Evolutionary conservation across 2,888 invertebrate species (phyloP).

Genomic region (Sipunculus nudus): DNA sequence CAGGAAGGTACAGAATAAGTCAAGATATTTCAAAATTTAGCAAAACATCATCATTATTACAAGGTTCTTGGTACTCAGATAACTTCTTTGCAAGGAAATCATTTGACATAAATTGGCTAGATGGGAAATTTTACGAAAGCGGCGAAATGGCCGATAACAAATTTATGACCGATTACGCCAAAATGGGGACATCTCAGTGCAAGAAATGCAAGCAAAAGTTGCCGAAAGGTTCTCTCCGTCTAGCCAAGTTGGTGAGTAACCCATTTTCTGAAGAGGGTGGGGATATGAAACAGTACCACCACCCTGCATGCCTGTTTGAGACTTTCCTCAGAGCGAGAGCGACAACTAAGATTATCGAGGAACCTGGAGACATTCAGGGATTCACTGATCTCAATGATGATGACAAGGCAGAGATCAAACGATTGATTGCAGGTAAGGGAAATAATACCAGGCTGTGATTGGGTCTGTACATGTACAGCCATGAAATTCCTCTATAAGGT

Average conservation of each 20-base stretch:
- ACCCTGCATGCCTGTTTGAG: slow-evolving; percentile 82
- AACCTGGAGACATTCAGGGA: slow-evolving; percentile 81
- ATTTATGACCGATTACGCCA: slow-evolving; percentile 79
- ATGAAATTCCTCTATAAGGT: too few relatives aligned
- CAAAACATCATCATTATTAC: too few relatives aligned
- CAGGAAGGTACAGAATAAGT: too few relatives aligned
- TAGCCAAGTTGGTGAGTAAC: slow-evolving; percentile 82
- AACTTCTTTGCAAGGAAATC: not conserved
- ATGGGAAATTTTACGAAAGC: not conserved
- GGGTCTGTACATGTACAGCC: too few relatives aligned
- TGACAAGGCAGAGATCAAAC: slow-evolving; percentile 75
- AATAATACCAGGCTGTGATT: too few relatives aligned
- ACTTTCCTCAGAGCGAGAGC: slow-evolving; percentile 81
- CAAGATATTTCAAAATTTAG: too few relatives aligned
- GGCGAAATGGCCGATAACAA: slow-evolving; percentile 63
- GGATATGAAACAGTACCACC: slow-evolving; percentile 86
- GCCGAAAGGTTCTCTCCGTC: slow-evolving; percentile 76
- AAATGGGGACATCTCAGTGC: slow-evolving; percentile 82
- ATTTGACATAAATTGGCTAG: not conserved
- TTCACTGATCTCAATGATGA: slow-evolving; percentile 76
- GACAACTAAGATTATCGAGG: slow-evolving; percentile 83
- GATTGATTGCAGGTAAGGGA: slow-evolving; percentile 72
- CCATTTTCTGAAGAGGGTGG: slow-evolving; percentile 78
- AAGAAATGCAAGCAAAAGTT: slow-evolving; percentile 87
- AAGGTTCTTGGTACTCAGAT: not conserved